Percentiles rank a stretch among this genome's conserved stretches.
phyloP scores from a whole-genome alignment of 1,140 invertebrate species.

The Brachionus calyciflorus region DNA sequence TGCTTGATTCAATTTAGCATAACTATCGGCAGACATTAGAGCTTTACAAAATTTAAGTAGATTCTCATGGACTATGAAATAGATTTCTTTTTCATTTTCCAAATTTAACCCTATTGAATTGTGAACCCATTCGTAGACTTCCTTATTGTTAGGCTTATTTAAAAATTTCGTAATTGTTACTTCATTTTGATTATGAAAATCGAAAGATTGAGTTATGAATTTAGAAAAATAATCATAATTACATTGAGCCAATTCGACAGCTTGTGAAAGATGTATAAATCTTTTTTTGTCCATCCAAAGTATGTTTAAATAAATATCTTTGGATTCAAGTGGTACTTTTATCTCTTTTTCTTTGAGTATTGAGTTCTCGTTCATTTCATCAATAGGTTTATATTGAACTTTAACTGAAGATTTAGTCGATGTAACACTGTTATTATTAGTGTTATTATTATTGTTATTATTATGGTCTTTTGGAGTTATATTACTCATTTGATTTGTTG shows the following conservation, averaged over 20 bases:
- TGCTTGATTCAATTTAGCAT: too few relatives aligned
- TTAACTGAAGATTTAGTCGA: not conserved
- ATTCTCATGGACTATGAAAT: too few relatives aligned
- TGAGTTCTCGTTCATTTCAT: conserved; percentile 1
- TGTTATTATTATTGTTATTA: not conserved
- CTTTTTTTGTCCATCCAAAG: conserved; percentile 1
- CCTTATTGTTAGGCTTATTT: too few relatives aligned
- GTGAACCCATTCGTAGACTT: too few relatives aligned
- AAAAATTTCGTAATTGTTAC: too few relatives aligned
- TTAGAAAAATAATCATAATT: not conserved
- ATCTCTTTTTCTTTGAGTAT: not conserved
- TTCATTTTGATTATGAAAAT: too few relatives aligned
- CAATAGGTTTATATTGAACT: not conserved
- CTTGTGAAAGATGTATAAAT: not conserved
- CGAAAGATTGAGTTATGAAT: too few relatives aligned
- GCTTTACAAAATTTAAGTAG: too few relatives aligned
- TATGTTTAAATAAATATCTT: not conserved
- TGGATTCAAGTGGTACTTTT: not conserved
- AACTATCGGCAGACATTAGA: too few relatives aligned
- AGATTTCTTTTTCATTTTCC: too few relatives aligned
- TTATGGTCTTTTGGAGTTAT: not conserved
- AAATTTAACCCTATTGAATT: too few relatives aligned
- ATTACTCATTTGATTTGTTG: not conserved
- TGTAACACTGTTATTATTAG: not conserved
- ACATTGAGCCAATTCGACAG: not conserved